A percentile compares a stretch with the other conserved stretches of the same genome.
Conservation (phyloP, 2,888 invertebrate genomes). For the Scaptomyza flava region DNA sequence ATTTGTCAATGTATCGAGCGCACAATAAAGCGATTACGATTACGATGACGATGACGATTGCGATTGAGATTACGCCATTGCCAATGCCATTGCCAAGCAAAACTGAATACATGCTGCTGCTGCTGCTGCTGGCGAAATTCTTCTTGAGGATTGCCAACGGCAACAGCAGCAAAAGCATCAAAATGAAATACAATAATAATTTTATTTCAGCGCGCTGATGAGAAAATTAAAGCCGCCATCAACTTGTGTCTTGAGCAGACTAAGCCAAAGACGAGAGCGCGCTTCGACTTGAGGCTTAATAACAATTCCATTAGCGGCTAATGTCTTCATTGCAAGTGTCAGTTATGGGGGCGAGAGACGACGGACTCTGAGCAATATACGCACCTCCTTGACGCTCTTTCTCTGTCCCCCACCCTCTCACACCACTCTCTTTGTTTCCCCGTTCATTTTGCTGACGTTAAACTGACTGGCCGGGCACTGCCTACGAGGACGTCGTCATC, state of each 20-base stretch:
- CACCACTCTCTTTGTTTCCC: neutral
- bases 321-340: conserved; percentile 85
- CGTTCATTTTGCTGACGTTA: conserved; percentile 55
- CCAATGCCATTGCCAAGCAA: conserved; percentile 34
- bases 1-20: conserved; percentile 77
- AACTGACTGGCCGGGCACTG: conserved; percentile 67
- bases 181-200: conserved; percentile 74
- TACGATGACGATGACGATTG: conserved; percentile 16
- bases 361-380: conserved; percentile 4
- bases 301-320: conserved; percentile 85
- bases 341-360: conserved; percentile 72
- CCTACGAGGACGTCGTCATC: conserved; percentile 37
- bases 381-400: neutral
- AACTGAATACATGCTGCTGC: conserved; percentile 22
- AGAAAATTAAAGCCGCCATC: conserved; percentile 71
- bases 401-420: neutral
- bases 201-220: conserved; percentile 72
- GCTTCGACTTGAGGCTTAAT: conserved; percentile 78
- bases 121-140: conserved; percentile 26
- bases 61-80: conserved; percentile 15
- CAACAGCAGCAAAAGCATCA: conserved; percentile 19
- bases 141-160: conserved; percentile 37
- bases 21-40: conserved; percentile 74
- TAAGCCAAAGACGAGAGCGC: conserved; percentile 41
- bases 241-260: conserved; percentile 25